Conservation (phyloP, 2,113 vertebrate species). For the Xenopus laevis region DNA sequence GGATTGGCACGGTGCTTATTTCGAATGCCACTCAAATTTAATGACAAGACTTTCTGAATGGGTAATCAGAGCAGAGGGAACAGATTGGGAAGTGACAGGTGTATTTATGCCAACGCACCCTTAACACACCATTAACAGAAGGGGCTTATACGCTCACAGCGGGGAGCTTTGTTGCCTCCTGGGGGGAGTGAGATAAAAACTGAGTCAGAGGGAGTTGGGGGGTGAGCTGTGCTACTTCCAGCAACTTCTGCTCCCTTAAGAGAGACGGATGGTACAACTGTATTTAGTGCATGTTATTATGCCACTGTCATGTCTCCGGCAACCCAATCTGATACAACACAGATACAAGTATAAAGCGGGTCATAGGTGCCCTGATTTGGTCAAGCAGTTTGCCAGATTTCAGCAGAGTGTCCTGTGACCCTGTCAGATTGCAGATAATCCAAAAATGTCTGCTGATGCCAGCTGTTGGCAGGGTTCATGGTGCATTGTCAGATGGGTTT, state of each 20-base stretch:
- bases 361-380: too few species aligned
- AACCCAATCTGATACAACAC: too few species aligned
- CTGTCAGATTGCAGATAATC: too few species aligned
- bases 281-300: too few species aligned
- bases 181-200: background rate
- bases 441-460: too few species aligned
- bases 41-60: background rate
- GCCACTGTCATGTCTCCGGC: background rate
- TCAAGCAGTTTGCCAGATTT: too few species aligned
- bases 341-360: too few species aligned
- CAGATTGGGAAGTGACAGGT: conserved; percentile 14
- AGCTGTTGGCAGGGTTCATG: too few species aligned
- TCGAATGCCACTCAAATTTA: conserved; percentile 15
- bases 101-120: background rate
- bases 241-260: background rate
- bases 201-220: too few species aligned
- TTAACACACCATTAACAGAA: background rate
- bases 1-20: conserved; percentile 7
- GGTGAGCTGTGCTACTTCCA: background rate
- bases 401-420: too few species aligned
- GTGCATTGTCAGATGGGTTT: too few species aligned
- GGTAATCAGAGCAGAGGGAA: background rate
- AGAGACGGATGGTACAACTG: background rate
- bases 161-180: background rate
- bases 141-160: background rate